These are phyloP conservation scores for Drosophila neonasuta DNA, from an alignment of 2,888 invertebrate species.

Conservation along the genomic window DNA sequence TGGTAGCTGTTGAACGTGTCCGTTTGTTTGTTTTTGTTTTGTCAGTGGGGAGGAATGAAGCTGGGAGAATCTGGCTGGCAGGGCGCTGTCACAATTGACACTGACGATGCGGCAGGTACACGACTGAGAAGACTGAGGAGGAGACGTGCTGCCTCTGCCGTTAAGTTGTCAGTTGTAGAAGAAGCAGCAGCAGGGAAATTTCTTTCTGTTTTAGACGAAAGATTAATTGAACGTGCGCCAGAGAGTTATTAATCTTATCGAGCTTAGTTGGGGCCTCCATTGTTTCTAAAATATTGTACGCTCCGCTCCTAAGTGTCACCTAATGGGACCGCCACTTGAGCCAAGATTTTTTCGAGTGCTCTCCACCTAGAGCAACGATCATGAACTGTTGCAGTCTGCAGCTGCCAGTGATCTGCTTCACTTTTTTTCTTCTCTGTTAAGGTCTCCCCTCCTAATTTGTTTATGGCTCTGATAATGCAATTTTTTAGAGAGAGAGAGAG, in stretches of 20 bases:
- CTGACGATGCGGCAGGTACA: conserved; percentile 77
- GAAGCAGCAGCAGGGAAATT: conserved; percentile 5
- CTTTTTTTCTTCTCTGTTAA: conserved; percentile 19
- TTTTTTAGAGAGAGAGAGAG: conserved; percentile 56
- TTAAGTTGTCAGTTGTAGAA: conserved; percentile 59
- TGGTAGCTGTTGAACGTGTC: conserved; percentile 55
- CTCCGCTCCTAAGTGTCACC: conserved; percentile 68
- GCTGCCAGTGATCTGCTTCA: conserved; percentile 32
- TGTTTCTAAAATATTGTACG: conserved; percentile 77
- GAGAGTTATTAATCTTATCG: conserved; percentile 80
- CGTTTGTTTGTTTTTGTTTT: conserved; percentile 72
- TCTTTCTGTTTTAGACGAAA: conserved; percentile 57
- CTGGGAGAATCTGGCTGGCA: conserved; percentile 45
- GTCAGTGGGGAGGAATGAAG: conserved; percentile 15
- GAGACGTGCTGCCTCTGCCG: conserved; percentile 47
- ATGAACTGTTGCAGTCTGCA: conserved; percentile 29
- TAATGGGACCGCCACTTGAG: conserved; percentile 76
- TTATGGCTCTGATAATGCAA: conserved; percentile 75
- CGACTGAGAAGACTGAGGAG: conserved; percentile 11
- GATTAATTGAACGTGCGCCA: conserved; percentile 80
- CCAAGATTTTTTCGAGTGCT: conserved; percentile 54
- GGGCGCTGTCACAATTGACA: conserved; percentile 74
- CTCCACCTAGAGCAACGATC: not conserved
- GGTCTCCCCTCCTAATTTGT: conserved; percentile 69
- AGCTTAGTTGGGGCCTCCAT: conserved; percentile 65